Conservation (phyloP, 2,888 invertebrate species). For the Coleophora deauratella region DNA sequence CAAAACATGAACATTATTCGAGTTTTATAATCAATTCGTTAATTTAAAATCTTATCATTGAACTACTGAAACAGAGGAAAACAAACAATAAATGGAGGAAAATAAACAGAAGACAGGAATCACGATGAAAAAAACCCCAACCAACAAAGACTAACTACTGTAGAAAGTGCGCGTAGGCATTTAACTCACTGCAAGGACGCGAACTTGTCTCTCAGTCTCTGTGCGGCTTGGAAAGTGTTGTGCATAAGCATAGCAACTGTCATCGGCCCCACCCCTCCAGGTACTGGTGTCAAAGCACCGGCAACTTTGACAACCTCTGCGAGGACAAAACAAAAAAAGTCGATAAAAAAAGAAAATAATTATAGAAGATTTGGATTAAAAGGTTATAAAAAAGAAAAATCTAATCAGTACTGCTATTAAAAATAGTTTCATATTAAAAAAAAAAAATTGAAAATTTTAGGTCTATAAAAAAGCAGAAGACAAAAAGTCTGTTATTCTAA, state of each 20-base stretch:
- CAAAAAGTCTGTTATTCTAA: no score
- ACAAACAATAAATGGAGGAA: no score
- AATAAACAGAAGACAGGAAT: background rate
- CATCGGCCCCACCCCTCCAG: constrained; percentile 95
- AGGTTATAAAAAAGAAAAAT: no score
- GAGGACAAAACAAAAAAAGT: constrained; percentile 24
- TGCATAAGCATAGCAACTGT: constrained; percentile 95
- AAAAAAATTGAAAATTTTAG: no score
- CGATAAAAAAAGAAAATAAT: background rate
- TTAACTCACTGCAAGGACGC: constrained; percentile 23
- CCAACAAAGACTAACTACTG: background rate
- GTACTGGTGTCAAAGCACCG: constrained; percentile 91
- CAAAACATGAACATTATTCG: no score
- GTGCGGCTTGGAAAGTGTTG: constrained; percentile 87
- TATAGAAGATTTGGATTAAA: background rate
- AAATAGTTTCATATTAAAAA: no score
- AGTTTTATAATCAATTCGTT: no score
- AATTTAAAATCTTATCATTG: no score
- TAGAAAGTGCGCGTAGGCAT: constrained; percentile 7
- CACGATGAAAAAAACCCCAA: no score
- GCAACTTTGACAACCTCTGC: constrained; percentile 85
- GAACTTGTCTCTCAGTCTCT: constrained; percentile 39
- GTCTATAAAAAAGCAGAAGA: no score
- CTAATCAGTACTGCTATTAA: no score
- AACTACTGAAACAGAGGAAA: no score